Evolutionary conservation across 2,113 vertebrate species (phyloP), one percentile per base, ranked within the genome.

Genomic region (Corapipo altera): DNA sequence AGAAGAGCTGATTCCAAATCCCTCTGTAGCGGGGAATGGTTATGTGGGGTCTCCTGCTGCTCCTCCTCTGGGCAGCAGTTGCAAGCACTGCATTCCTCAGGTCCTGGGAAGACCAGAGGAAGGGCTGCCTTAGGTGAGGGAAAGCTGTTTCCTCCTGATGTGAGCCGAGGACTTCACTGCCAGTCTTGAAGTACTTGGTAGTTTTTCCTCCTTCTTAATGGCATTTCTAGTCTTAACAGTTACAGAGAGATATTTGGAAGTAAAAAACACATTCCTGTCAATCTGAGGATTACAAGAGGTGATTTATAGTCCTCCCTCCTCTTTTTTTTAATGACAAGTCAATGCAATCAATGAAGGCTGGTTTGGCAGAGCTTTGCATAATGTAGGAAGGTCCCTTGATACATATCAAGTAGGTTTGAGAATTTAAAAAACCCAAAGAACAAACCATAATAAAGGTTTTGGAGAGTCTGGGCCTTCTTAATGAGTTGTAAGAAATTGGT

Each of bases 311-410:
- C 46, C 32, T 55, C 8, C 37, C 24, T 49, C 2, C 13, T 66
- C 5, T 41, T 12, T 35, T 65, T 76, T 54, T 57, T 30, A 48
- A 59, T n/a, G 32, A 6, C 54, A 62, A 64, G 10, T 96, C 84
- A 81, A 55, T 96, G 26, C 78, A 91, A 81, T 95, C 84, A 72
- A 89, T 95, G 69, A 89, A 87, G 32, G 37, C 72, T 76, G 37
- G 48, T 82, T 91, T 74, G 30, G 59, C 57, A 74, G 12, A 28
- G 48, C 73, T 72, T 30, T 77, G 48, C 48, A 13, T 66, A 75
- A 52, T 1, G 1, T 48, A 91, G 57, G 30, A 65, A 58, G 15
- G 57, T 85, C 62, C 73, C 81, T 52, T 62, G 54, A 23, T 70
- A 58, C 22, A 78, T 85, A 75, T 73, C n/a, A 76, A 73, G 49